Evolutionary conservation across 1,140 invertebrate species (phyloP).

Genomic region (Sarcophaga peregrina): DNA sequence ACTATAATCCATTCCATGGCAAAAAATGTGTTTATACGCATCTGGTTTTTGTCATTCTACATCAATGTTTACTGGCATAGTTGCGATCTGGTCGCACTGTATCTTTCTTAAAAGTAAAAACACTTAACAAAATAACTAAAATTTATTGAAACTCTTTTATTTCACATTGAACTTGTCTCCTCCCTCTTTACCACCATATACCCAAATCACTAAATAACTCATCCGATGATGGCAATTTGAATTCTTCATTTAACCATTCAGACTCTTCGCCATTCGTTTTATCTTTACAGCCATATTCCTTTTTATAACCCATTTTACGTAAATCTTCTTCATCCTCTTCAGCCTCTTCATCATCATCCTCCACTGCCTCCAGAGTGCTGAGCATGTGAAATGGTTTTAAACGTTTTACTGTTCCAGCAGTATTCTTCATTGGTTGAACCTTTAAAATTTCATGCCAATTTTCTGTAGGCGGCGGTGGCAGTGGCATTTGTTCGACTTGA

Average conservation of each 20-base stretch:
- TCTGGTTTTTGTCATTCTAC: too few relatives aligned
- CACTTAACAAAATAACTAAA: neutral
- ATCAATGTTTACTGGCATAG: too few relatives aligned
- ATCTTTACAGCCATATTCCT: constrained; percentile 54
- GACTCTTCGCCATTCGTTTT: constrained; percentile 49
- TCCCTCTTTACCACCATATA: constrained; percentile 58
- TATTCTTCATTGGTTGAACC: constrained; percentile 25
- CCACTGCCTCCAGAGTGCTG: constrained; percentile 57
- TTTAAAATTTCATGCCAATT: constrained; percentile 34
- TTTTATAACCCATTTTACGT: constrained; percentile 57
- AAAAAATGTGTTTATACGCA: too few relatives aligned
- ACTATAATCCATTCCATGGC: too few relatives aligned
- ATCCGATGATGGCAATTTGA: constrained; percentile 61
- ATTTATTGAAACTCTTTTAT: neutral
- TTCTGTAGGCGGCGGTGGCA: neutral
- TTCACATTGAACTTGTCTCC: neutral
- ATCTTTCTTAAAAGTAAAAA: neutral
- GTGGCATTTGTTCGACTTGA: neutral
- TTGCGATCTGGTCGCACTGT: too few relatives aligned
- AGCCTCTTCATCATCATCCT: constrained; percentile 58
- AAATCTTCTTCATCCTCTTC: constrained; percentile 63
- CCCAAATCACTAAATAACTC: constrained; percentile 63
- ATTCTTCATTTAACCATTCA: constrained; percentile 62
- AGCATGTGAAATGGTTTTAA: constrained; percentile 42
- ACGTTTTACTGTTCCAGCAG: neutral